Evolutionary conservation across 2,797 vertebrate genomes (phyloP), one percentile per base, ranked within the genome.

Genomic region (Crocidura indochinensis): DNA sequence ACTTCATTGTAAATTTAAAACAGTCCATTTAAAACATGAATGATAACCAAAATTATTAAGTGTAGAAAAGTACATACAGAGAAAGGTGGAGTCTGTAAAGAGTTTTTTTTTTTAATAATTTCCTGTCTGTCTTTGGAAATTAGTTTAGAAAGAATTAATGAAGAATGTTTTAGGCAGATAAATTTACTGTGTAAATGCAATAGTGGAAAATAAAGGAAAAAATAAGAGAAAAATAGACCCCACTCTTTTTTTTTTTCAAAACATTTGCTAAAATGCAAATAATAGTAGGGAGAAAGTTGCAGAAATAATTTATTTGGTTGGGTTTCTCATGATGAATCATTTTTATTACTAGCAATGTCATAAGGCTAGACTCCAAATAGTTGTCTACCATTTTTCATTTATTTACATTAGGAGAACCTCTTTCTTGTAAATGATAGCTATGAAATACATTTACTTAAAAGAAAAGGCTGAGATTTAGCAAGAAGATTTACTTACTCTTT

Each of bases 21-120:
- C 6, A 86, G 38, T 12, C 69, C 53, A 73, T 10, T 91, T 88
- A 90, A 91, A 91, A 94, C 22, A 80, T 46, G 67, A 92, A 69
- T 65, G 84, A 80, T 88, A 91, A 87, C 84, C 44, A 87, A 76
- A 95, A 79, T 90, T 38, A 85, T 49, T 22, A 7, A 79, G 62
- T 24, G 75, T 6, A 77, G 56, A 76, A 67, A 95, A 94, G 88
- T 31, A 88, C 27, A 85, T 6, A 80, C 0, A 92, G 46, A 92
- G 87, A 95, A 95, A 96, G 68, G 72, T 49, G 64, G 22, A 76
- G 87, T 87, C 92, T 83, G 74, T 4, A 95, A 29, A 20, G 69
- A 92, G 75, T 64, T 94, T 93, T 71, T 84, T 77, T 64, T 94
- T 93, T 71, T 84, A 88, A 53, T 71, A 93, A 94, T 64, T 95